phyloP scores from a whole-genome alignment of 2,797 vertebrate genomes.

The Melopsittacus undulatus region DNA sequence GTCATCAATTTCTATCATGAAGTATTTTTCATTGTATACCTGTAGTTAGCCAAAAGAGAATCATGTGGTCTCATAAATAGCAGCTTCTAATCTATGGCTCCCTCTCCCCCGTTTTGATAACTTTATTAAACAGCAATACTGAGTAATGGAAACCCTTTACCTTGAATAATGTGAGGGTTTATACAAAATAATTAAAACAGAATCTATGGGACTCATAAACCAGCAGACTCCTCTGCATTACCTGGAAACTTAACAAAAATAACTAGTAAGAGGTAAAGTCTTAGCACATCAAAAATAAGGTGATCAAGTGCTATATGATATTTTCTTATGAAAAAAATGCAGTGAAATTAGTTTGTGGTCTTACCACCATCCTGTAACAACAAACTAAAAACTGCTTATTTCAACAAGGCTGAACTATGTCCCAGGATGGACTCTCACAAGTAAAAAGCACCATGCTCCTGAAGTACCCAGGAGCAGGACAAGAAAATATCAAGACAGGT shows the following conservation, averaged over 20 bases:
- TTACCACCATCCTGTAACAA: neutral
- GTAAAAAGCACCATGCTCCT: neutral
- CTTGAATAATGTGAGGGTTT: neutral
- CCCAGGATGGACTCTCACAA: neutral
- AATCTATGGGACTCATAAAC: neutral
- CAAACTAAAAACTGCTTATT: neutral
- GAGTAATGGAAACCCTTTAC: neutral
- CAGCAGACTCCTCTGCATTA: neutral
- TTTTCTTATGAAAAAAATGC: neutral
- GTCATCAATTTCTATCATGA: conserved; percentile 91
- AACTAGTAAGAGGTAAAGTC: neutral
- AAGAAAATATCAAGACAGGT: neutral
- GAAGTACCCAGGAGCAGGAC: neutral
- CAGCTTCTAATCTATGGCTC: neutral
- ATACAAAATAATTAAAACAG: neutral
- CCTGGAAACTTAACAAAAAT: neutral
- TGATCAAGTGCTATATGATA: neutral
- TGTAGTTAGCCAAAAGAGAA: conserved; percentile 67
- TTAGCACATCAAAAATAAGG: neutral
- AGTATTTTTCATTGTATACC: conserved; percentile 91
- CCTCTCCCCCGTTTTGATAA: neutral
- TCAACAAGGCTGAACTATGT: neutral
- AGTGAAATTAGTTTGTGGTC: neutral
- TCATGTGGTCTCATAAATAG: neutral
- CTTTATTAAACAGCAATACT: neutral